Base-by-base conservation (phyloP, 2,888 invertebrate species). In the Limnephilus lunatus region DNA sequence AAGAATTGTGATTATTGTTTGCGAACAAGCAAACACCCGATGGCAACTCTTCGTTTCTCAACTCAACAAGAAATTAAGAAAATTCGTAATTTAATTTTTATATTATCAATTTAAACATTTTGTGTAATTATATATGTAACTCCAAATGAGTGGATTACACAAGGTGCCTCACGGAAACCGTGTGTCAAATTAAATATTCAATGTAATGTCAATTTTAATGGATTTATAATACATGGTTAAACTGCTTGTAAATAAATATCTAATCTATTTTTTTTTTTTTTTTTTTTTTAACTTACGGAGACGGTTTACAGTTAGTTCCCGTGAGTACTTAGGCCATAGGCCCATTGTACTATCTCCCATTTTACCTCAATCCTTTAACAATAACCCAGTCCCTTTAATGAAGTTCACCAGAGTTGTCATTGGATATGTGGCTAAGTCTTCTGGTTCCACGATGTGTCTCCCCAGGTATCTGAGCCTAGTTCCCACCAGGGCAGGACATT, bases 171-270 rank as follows among this genome's bases (percentile, higher is more conserved):
- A 68, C 68, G 9, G 68, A 68, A 68, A 19, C 68, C 68, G 7
- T 68, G 68, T 68, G 68, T 68, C 25, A 68, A 68, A 68, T 68
- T 25, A 68, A 68, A 68, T 68, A 68, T 68, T 9, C 25, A 68
- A 68, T 68, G 3, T 25, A 68, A 25, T 86, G 86, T 86, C 86
- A 86, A 86, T 86, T 86, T 44, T 32, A 44, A 30, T 48, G 48
- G 15, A 44, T 44, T 35, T 44, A 11, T 85, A 85, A 39, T 82
- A 25, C 25, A 30, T 81, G 12, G 31, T 81, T 31, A 81, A 31
- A 32, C 32, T 82, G 32, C 30, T 44, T 86, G 86, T 48, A 44
- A 83, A 44, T 85, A 85, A 85, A 86, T 86, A 31, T 31, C 19
- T 82, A 15, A 32, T 15, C 19, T 82, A 30, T n/a, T n/a, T n/a